Evolutionary conservation across 2,113 vertebrate species (phyloP).

Genomic region (Alligator sinensis): DNA sequence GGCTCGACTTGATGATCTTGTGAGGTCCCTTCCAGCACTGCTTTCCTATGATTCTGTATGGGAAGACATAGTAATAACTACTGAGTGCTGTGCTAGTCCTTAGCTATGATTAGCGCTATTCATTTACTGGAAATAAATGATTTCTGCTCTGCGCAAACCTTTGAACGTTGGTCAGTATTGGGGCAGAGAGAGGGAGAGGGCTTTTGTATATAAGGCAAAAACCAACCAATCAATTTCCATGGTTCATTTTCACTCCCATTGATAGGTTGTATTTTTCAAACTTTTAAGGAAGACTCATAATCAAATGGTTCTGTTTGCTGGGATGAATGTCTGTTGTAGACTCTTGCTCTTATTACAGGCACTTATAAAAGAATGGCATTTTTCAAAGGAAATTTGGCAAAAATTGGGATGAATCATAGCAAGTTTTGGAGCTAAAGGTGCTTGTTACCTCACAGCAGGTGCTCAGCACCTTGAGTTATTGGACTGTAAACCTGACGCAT

Average conservation of each 20-base stretch:
- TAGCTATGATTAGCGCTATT: not conserved
- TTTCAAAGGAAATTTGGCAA: not conserved
- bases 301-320: not conserved
- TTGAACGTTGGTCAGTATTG: accelerated
- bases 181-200: not conserved
- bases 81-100: not conserved
- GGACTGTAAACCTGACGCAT: not conserved
- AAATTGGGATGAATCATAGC: not conserved
- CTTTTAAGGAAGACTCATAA: accelerated
- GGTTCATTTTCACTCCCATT: not conserved
- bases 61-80: not conserved
- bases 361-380: not conserved
- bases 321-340: accelerated
- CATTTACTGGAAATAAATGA: not conserved
- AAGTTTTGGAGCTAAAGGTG: not conserved
- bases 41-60: not conserved
- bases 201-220: not conserved
- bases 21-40: too few relatives aligned
- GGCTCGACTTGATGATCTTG: too few relatives aligned
- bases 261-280: not conserved
- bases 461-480: too few relatives aligned
- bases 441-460: accelerated
- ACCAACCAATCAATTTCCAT: accelerated
- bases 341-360: not conserved
- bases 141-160: accelerated